Percentiles rank a stretch among this genome's conserved stretches.
Evolutionary conservation across 2,113 vertebrate species (phyloP).

Genomic region (Mormyrus lacerda): DNA sequence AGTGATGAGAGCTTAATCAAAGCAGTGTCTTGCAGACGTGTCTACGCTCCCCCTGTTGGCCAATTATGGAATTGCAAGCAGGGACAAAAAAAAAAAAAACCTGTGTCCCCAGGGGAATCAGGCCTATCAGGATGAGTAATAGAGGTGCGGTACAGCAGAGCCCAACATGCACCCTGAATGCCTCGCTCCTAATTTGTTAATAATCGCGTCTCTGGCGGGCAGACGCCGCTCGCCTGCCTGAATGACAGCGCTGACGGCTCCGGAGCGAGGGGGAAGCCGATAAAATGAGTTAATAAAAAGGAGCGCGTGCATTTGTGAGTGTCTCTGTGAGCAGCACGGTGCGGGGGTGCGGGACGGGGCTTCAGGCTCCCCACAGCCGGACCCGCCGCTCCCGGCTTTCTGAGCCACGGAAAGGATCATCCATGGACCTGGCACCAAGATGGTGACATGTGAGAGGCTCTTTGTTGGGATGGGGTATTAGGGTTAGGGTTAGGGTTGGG

Average conservation of each 20-base stretch:
- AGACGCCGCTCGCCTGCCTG: not conserved
- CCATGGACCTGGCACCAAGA: not conserved
- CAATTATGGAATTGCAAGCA: not conserved
- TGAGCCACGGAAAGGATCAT: not conserved
- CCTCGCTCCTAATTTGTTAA: conserved; percentile 5
- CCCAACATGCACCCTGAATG: not conserved
- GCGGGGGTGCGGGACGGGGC: not conserved
- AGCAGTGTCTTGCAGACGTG: not conserved
- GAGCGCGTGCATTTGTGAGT: not conserved
- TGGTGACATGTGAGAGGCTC: not conserved
- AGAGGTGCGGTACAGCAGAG: not conserved
- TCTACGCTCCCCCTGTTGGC: not conserved
- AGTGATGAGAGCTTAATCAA: not conserved
- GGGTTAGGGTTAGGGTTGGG: not conserved
- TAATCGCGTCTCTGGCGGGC: conserved; percentile 1
- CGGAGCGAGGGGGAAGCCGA: not conserved
- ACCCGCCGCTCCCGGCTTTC: too few species aligned
- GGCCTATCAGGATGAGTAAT: not conserved
- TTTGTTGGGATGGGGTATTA: not conserved
- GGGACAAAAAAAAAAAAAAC: not conserved
- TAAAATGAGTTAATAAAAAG: conserved; percentile 1
- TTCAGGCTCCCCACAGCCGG: not conserved
- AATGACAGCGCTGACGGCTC: not conserved
- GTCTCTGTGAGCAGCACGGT: not conserved
- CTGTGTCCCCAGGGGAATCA: not conserved